A percentile compares a stretch with the other conserved stretches of the same genome.
Evolutionary conservation across 2,113 vertebrate genomes (phyloP).

Genomic region (Dromas ardeola): DNA sequence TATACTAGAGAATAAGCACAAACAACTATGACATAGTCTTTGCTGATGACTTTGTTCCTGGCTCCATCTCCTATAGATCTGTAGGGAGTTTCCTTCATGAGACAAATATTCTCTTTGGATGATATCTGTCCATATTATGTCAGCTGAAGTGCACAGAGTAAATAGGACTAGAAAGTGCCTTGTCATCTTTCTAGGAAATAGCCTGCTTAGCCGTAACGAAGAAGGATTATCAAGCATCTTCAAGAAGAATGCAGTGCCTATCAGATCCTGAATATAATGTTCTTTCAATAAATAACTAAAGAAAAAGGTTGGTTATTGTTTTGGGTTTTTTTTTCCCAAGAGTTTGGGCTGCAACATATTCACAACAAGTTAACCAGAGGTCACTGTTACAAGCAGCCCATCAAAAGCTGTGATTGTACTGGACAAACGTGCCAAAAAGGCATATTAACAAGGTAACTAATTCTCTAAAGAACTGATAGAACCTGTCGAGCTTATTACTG

Average conservation of each 20-base stretch:
- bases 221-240: neutral
- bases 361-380: neutral
- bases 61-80: neutral
- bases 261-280: neutral
- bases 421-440: neutral
- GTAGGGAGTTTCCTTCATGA: neutral
- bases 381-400: neutral
- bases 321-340: neutral
- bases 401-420: neutral
- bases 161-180: neutral
- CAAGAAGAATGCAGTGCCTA: neutral
- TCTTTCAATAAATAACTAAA: neutral
- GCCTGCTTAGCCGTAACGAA: neutral
- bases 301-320: neutral
- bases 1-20: neutral
- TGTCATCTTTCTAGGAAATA: neutral
- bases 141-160: neutral
- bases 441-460: neutral
- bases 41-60: neutral
- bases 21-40: neutral
- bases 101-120: neutral
- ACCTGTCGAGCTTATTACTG: neutral
- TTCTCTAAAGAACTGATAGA: neutral
- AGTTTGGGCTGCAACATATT: neutral
- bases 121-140: neutral